A percentile compares a stretch with the other conserved stretches of the same genome.
Conservation (phyloP, 2,797 vertebrate species). For the Tympanoctomys barrerae region DNA sequence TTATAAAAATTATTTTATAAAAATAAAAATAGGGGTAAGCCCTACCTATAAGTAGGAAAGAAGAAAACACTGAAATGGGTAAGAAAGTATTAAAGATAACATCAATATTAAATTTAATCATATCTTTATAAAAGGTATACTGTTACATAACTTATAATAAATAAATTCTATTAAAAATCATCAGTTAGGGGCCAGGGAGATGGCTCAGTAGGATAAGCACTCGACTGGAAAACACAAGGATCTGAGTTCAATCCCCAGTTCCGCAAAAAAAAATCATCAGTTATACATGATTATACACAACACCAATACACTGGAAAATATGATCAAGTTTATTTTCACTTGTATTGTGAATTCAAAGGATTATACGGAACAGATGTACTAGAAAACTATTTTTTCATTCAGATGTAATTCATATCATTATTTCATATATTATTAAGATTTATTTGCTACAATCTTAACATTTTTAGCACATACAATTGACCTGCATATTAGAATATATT, state of each 20-base stretch:
- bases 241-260: too few species aligned
- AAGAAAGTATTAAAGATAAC: not conserved
- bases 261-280: not conserved
- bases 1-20: too few species aligned
- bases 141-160: not conserved
- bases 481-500: not conserved
- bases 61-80: not conserved
- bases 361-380: not conserved
- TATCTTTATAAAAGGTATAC: not conserved
- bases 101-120: not conserved
- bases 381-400: not conserved
- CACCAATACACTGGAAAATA: not conserved
- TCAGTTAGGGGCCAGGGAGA: too few species aligned
- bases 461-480: not conserved
- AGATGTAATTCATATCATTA: not conserved
- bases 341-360: not conserved
- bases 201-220: too few species aligned
- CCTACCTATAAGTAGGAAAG: not conserved
- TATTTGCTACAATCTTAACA: not conserved
- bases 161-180: not conserved
- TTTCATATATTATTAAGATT: conserved; percentile 18
- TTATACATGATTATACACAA: not conserved
- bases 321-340: not conserved
- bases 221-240: too few species aligned
- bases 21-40: not conserved